Base-by-base conservation (phyloP, 1,140 invertebrate species). In the Grapholita molesta region DNA sequence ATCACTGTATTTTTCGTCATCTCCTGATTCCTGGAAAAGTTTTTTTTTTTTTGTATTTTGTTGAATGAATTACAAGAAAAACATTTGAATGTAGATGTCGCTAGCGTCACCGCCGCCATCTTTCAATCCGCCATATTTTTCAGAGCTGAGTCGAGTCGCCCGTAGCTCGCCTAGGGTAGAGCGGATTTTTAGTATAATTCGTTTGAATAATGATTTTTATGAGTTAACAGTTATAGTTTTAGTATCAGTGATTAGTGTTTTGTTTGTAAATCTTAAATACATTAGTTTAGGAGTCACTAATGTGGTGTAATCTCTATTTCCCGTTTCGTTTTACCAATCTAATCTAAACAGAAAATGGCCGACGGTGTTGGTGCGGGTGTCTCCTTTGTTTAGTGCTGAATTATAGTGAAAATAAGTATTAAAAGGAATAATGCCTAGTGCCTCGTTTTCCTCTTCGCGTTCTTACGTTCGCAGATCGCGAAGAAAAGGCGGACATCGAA, bases 371-470 rank as follows among this genome's bases (percentile, higher is more conserved):
- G 92, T 94, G 92, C 90, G 90, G 91, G 92, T 94, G 91, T 92
- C 88, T 94, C 92, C 94, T 94, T 94, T 94, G 93, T 94, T 94
- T 94, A 94, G 92, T 78, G 84, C 84, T 88, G 79, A 84, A 89
- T 90, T 92, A 82, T 88, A 86, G 86, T 89, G 86, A 88, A 88
- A 89, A 87, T 88, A 90, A 91, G 82, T 84, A 86, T 74, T 83
- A 85, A 83, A 84, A 88, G 83, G 89, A 91, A 96, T 95, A 93
- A 97, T 97, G 96, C 96, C 96, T 93, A 97, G 96, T 94, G 96
- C 96, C 91, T 97, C 96, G 86, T 97, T 97, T 93, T 96, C 96
- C 84, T 96, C 96, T 90, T 96, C 96, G 88, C 94, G 96, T 93
- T 96, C 95, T 92, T 97, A 96, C 93, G 95, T 96, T 80, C 94